Percentiles rank a stretch among this genome's conserved stretches.
Evolutionary conservation across 2,113 vertebrate species (phyloP).

Genomic region (Oenanthe melanoleuca): DNA sequence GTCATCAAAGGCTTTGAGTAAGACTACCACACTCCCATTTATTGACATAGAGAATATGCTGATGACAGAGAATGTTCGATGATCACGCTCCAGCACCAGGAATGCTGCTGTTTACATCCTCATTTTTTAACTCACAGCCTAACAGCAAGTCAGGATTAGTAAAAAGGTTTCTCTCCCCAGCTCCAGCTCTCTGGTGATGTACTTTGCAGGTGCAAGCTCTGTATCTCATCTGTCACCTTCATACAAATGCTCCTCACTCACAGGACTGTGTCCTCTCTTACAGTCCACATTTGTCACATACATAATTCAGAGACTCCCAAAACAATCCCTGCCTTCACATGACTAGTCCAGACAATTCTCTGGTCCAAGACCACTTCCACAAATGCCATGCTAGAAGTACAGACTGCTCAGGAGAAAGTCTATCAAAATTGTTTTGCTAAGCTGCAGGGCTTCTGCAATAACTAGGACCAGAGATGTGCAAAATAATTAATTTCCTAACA

Average conservation of each 20-base stretch:
- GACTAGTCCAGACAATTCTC: not conserved
- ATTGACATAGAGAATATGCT: not conserved
- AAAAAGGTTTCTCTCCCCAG: not conserved
- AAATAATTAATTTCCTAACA: not conserved
- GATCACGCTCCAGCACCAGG: not conserved
- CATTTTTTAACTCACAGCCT: not conserved
- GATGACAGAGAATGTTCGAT: not conserved
- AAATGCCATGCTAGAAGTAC: accelerated
- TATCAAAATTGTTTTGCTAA: accelerated
- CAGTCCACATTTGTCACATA: not conserved
- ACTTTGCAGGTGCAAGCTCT: not conserved
- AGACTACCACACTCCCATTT: not conserved
- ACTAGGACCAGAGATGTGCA: not conserved
- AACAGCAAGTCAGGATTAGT: not conserved
- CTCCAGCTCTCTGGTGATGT: not conserved
- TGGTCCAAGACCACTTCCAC: not conserved
- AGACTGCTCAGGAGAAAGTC: not conserved
- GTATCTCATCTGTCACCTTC: not conserved
- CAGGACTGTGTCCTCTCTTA: not conserved
- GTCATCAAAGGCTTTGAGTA: conserved; percentile 30
- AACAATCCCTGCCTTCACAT: not conserved
- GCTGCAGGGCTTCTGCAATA: not conserved
- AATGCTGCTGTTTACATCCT: not conserved
- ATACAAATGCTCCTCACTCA: not conserved
- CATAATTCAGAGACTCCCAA: not conserved